phyloP scores from a whole-genome alignment of 2,888 invertebrate genomes.

The Agrochola macilenta region DNA sequence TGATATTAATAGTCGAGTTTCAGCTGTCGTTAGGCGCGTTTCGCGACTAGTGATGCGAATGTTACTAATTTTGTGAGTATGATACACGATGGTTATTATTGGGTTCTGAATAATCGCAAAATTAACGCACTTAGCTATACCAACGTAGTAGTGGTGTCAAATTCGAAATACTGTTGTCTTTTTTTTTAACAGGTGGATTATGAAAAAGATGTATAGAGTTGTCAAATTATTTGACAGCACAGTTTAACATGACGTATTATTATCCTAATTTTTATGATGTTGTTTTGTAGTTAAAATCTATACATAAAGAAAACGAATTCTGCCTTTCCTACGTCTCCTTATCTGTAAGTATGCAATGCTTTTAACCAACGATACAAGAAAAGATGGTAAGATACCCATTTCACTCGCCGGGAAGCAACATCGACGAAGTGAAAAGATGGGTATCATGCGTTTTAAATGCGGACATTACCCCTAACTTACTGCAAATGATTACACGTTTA shows the following conservation, averaged over 20 bases:
- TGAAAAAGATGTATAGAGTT: neutral
- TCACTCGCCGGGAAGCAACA: neutral
- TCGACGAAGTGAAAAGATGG: slow-evolving; percentile 4
- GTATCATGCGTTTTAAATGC: slow-evolving; percentile 7
- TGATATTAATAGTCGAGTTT: slow-evolving; percentile 61
- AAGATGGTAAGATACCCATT: neutral
- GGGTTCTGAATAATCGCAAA: slow-evolving; percentile 12
- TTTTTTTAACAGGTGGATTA: neutral
- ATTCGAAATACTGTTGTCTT: too few relatives aligned
- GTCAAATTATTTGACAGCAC: neutral
- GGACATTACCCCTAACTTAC: neutral
- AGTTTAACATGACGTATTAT: neutral
- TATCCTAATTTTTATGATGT: neutral
- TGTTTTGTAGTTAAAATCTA: neutral
- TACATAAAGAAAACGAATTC: neutral
- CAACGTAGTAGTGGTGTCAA: neutral
- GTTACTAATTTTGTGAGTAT: slow-evolving; percentile 39
- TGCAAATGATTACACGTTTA: neutral
- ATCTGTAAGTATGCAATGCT: neutral
- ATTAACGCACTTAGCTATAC: neutral
- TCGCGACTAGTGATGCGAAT: slow-evolving; percentile 35
- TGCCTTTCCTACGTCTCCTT: neutral
- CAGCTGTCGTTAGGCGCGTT: slow-evolving; percentile 49
- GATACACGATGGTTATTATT: slow-evolving; percentile 15
- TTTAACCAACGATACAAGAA: neutral